A percentile compares a stretch with the other conserved stretches of the same genome.
These are phyloP conservation scores for Anguilla megastoma DNA, from an alignment of 2,797 vertebrate genomes.

Conservation along the genomic window DNA sequence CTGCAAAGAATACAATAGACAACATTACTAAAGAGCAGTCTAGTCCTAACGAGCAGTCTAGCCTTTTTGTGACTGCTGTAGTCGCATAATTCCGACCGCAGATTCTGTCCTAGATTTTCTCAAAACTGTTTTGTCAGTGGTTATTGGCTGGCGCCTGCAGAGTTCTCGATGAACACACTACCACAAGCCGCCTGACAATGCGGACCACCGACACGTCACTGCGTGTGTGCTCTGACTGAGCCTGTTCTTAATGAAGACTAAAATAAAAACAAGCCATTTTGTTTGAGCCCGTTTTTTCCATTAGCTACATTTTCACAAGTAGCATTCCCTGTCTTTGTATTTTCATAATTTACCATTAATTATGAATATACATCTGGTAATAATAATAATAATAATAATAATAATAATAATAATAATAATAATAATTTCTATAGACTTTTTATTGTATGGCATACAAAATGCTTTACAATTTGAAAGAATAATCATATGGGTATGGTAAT, in stretches of 20 bases:
- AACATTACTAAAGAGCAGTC: not conserved
- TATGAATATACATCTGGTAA: too few species aligned
- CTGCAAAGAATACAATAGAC: not conserved
- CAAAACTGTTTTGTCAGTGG: not conserved
- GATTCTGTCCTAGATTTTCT: not conserved
- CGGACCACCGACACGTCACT: not conserved
- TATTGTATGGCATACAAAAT: too few species aligned
- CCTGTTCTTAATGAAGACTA: not conserved
- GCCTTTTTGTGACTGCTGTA: not conserved
- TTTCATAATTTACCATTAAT: not conserved
- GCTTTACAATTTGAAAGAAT: too few species aligned
- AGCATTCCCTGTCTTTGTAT: not conserved
- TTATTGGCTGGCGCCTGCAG: not conserved
- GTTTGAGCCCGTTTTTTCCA: not conserved
- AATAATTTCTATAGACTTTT: too few species aligned
- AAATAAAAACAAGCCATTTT: not conserved
- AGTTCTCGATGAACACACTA: not conserved
- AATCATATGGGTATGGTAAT: too few species aligned
- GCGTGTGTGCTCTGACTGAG: not conserved
- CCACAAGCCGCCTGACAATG: not conserved
- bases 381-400: too few species aligned
- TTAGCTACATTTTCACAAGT: not conserved
- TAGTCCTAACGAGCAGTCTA: not conserved
- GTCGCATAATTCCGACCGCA: not conserved
- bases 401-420: too few species aligned